Percentiles rank a stretch among this genome's conserved stretches.
Conservation (phyloP, 2,888 invertebrate genomes). For the Andricus quercusramuli region DNA sequence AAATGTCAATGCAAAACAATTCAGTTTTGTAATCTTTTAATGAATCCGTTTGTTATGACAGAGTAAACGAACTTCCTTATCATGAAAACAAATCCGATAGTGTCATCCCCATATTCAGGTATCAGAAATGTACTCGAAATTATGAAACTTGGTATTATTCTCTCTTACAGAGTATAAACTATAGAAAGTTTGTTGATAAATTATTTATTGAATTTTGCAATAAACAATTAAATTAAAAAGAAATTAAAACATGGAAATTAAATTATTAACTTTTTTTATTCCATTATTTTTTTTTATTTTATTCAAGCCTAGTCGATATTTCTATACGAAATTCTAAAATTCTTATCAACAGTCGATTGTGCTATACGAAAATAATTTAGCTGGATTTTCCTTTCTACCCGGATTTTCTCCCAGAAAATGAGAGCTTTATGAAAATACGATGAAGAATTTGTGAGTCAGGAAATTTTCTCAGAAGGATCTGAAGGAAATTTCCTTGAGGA, state of each 20-base stretch:
- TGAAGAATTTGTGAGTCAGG: not conserved
- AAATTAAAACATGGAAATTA: not conserved
- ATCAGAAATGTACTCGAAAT: not conserved
- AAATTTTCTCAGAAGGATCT: not conserved
- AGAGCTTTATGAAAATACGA: not conserved
- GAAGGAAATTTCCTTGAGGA: not conserved
- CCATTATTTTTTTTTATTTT: too few relatives aligned
- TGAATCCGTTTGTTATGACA: not conserved
- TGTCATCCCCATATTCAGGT: not conserved
- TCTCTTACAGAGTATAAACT: too few relatives aligned
- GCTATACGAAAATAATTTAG: not conserved
- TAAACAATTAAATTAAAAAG: too few relatives aligned
- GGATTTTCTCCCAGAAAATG: not conserved
- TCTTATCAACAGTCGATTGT: too few relatives aligned
- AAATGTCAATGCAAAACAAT: constrained; percentile 26
- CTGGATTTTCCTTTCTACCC: not conserved
- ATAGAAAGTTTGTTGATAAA: too few relatives aligned
- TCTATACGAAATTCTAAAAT: too few relatives aligned
- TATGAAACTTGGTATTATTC: too few relatives aligned
- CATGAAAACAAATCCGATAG: constrained; percentile 25
- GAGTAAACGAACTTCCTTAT: constrained; percentile 12
- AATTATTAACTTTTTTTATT: not conserved
- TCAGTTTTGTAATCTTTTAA: constrained; percentile 11
- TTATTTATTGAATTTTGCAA: too few relatives aligned
- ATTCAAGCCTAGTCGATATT: too few relatives aligned